Evolutionary conservation across 2,113 vertebrate genomes (phyloP).

Genomic region (Hylia prasina): DNA sequence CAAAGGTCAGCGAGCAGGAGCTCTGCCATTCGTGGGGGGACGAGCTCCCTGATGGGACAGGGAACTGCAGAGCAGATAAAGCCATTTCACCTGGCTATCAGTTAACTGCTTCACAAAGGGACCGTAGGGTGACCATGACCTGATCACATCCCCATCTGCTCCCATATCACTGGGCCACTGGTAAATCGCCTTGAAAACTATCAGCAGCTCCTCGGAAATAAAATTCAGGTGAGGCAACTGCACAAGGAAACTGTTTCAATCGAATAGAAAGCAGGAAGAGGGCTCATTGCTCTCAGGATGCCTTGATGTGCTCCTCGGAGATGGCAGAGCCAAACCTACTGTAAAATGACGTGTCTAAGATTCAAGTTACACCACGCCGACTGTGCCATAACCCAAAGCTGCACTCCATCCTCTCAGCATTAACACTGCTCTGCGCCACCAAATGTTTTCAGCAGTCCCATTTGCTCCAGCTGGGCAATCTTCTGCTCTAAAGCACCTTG

Average conservation of each 20-base stretch:
- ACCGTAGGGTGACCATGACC: neutral
- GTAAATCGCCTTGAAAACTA: neutral
- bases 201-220: neutral
- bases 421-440: neutral
- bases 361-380: neutral
- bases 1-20: slow-evolving; percentile 31
- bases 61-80: neutral
- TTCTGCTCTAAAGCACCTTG: neutral
- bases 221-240: neutral
- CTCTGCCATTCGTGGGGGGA: slow-evolving; percentile 11
- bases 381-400: neutral
- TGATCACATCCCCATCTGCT: neutral
- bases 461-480: neutral
- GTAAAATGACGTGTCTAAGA: neutral
- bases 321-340: neutral
- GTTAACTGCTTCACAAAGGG: neutral
- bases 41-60: neutral
- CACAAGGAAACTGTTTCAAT: neutral
- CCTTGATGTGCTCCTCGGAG: neutral
- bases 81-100: neutral
- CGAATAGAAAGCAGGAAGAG: neutral
- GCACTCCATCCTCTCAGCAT: fast-evolving
- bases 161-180: neutral
- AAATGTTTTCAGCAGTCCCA: fast-evolving
- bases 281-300: neutral